Evolutionary conservation across 1,140 invertebrate species (phyloP), one percentile per base, ranked within the genome.

Genomic region (Tetramorium parvispinum): DNA sequence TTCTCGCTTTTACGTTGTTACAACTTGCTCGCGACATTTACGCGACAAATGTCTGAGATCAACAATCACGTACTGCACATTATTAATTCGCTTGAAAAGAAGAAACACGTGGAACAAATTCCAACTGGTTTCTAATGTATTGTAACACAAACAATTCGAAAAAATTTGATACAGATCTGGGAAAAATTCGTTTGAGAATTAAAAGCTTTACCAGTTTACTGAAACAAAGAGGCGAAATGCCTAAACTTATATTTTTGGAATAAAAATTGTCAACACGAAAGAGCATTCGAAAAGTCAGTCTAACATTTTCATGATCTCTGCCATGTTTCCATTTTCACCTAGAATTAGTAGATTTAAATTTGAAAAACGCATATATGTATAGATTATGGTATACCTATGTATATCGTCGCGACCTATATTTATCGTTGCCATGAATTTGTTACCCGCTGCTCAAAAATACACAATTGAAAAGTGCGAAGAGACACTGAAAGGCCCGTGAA

Each of bases 361-460:
- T 18, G n/a, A 53, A 40, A 40, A 40, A 40, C 37, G 37, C 37
- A 40, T 40, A 10, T 43, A 43, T 43, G 8, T 43, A 43, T 43
- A 43, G 0, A 43, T 6, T 43, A 43, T 43, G 7, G 40, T 43
- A 8, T 43, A 43, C 8, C 40, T 46, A 46, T 43, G 7, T 43
- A 46, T 43, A 59, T 59, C 55, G 13, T 4, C 43, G 18, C 21
- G 40, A 46, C 3, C 13, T 59, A 37, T n/a, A n/a, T 13, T 77
- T 57, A 11, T n/a, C 46, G 78, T 55, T 85, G 65, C 81, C 59
- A 78, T 73, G 87, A 87, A 86, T 92, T 91, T 92, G 86, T 92
- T 93, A 90, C 91, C 91, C 91, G 87, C 85, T 32, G 91, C 87
- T 89, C 90, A 91, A 91, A 93, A 93, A 93, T 91, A 90, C 91